These are phyloP conservation scores for Corythornis leucogaster DNA, from an alignment of 2,797 vertebrate genomes.

Conservation along the genomic window DNA sequence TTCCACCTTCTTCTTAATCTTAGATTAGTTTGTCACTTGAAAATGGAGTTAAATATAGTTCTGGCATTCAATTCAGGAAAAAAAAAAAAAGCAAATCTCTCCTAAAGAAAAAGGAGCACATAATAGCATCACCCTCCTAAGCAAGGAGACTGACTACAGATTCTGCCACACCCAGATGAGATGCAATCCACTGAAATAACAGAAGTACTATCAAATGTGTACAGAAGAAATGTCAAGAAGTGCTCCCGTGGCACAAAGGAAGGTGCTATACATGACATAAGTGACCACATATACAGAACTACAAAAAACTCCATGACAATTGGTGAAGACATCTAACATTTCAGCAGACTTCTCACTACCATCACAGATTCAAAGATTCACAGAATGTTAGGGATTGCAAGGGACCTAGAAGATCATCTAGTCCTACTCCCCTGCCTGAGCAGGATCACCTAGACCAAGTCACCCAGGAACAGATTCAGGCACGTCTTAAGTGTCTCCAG, in stretches of 20 bases:
- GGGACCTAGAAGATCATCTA: no score
- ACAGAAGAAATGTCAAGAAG: background rate
- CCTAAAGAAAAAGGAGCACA: background rate
- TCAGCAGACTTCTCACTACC: background rate
- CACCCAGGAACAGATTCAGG: no score
- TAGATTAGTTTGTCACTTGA: background rate
- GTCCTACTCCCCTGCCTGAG: no score
- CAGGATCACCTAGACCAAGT: no score
- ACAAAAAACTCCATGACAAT: background rate
- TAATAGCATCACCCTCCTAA: background rate
- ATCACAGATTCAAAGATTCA: background rate
- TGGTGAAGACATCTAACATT: background rate
- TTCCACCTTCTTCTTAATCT: background rate
- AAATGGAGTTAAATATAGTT: background rate
- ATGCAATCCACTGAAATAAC: rapidly evolving
- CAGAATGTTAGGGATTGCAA: no score
- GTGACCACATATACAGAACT: background rate
- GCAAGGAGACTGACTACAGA: background rate
- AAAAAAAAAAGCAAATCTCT: background rate
- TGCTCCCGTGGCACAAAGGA: background rate
- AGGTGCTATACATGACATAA: background rate
- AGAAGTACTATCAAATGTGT: background rate
- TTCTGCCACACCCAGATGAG: background rate
- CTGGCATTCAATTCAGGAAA: background rate
- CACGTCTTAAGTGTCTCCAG: no score